Evolutionary conservation across 1,140 invertebrate species (phyloP).

Genomic region (Pomacea maculata): DNA sequence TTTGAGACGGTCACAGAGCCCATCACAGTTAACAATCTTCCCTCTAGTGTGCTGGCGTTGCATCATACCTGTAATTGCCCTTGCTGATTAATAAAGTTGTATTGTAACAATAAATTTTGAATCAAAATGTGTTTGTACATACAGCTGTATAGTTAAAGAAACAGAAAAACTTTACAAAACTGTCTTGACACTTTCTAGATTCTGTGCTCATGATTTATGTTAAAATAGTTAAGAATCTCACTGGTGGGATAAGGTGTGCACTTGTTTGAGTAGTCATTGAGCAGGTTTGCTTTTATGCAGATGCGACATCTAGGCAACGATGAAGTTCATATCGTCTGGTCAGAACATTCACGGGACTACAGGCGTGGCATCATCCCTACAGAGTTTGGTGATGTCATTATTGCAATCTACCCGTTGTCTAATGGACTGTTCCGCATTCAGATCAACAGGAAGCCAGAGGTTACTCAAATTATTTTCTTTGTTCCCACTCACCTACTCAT

Average conservation of each 20-base stretch:
- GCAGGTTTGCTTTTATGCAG: slow-evolving; percentile 65
- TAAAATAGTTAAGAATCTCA: no score
- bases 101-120: no score
- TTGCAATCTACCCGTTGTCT: slow-evolving; percentile 90
- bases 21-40: no score
- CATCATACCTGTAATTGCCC: no score
- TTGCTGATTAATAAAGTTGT: no score
- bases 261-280: background rate
- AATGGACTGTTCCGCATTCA: slow-evolving; percentile 85
- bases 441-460: slow-evolving; percentile 85
- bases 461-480: slow-evolving; percentile 59
- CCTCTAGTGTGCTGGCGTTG: no score
- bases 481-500: background rate
- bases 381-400: slow-evolving; percentile 98
- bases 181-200: background rate
- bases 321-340: slow-evolving; percentile 99
- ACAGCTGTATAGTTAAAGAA: no score
- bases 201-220: background rate
- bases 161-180: no score
- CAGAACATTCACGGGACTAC: slow-evolving; percentile 95
- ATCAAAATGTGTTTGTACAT: no score
- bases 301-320: slow-evolving; percentile 97
- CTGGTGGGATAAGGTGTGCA: no score
- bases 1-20: no score
- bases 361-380: slow-evolving; percentile 96